phyloP scores from a whole-genome alignment of 2,888 invertebrate species.

The Ectropis crepuscularia region DNA sequence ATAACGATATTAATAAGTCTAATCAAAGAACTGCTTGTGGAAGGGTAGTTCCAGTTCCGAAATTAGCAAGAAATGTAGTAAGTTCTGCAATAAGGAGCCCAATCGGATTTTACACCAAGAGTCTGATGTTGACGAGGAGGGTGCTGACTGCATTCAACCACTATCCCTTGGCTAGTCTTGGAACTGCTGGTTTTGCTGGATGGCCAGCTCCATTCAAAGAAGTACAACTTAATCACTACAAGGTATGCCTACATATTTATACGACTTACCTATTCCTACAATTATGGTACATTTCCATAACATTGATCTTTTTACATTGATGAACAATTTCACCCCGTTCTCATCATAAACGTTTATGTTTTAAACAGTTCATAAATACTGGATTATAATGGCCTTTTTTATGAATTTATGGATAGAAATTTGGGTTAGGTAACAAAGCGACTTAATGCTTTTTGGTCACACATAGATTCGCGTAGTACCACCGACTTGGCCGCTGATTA shows the following conservation, averaged over 20 bases:
- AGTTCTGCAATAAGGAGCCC: slow-evolving; percentile 86
- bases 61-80: slow-evolving; percentile 76
- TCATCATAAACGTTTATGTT: too few species aligned
- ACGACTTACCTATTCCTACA: too few species aligned
- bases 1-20: slow-evolving; percentile 45
- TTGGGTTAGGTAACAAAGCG: too few species aligned
- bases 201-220: slow-evolving; percentile 84
- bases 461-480: too few species aligned
- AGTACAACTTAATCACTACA: slow-evolving; percentile 89
- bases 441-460: too few species aligned
- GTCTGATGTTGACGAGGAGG: slow-evolving; percentile 87
- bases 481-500: too few species aligned
- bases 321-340: too few species aligned
- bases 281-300: too few species aligned
- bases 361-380: too few species aligned
- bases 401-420: too few species aligned
- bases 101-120: slow-evolving; percentile 88
- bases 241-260: slow-evolving; percentile 58
- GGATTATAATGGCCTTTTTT: too few species aligned
- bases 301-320: too few species aligned
- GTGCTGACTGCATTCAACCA: slow-evolving; percentile 91
- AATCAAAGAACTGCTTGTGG: slow-evolving; percentile 64
- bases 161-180: slow-evolving; percentile 87
- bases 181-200: slow-evolving; percentile 80
- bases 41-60: slow-evolving; percentile 61